A percentile compares a stretch with the other conserved stretches of the same genome.
These are phyloP conservation scores for Anoplopoma fimbria DNA, from an alignment of 2,113 vertebrate species.

Conservation along the genomic window DNA sequence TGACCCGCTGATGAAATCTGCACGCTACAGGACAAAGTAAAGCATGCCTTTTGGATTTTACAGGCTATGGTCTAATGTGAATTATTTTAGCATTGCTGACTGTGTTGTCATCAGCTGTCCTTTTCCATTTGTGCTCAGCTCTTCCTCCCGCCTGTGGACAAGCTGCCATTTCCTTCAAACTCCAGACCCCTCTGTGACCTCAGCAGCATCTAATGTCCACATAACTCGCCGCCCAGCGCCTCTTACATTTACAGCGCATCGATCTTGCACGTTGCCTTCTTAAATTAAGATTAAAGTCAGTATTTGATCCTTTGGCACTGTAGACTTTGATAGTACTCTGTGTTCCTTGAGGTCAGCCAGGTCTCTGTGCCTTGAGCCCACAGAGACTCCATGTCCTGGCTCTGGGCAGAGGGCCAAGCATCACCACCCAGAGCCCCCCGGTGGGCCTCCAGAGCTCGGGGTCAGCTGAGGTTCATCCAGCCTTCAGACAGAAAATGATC, in stretches of 20 bases:
- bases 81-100: slow-evolving; percentile 51
- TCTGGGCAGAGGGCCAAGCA: slow-evolving; percentile 55
- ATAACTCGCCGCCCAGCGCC: slow-evolving; percentile 1
- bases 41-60: slow-evolving; percentile 26
- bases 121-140: slow-evolving; percentile 36
- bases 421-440: slow-evolving; percentile 45
- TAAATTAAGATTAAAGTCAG: slow-evolving; percentile 34
- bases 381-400: slow-evolving; percentile 33
- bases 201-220: slow-evolving; percentile 1
- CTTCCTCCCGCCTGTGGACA: slow-evolving; percentile 6
- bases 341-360: slow-evolving; percentile 40
- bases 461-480: slow-evolving; percentile 58
- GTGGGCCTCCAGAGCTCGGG: slow-evolving; percentile 21
- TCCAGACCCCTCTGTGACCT: slow-evolving; percentile 28
- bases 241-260: no score
- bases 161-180: slow-evolving; percentile 39
- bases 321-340: slow-evolving; percentile 25
- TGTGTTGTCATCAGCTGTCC: slow-evolving; percentile 49
- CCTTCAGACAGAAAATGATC: slow-evolving; percentile 63
- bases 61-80: slow-evolving; percentile 50
- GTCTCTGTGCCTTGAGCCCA: slow-evolving; percentile 29
- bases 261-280: slow-evolving; percentile 30
- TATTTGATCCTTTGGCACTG: slow-evolving; percentile 40
- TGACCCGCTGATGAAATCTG: slow-evolving; percentile 4
- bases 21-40: slow-evolving; percentile 10